These are phyloP conservation scores for Spermophilus dauricus DNA, from an alignment of 2,113 vertebrate species.

Conservation along the genomic window DNA sequence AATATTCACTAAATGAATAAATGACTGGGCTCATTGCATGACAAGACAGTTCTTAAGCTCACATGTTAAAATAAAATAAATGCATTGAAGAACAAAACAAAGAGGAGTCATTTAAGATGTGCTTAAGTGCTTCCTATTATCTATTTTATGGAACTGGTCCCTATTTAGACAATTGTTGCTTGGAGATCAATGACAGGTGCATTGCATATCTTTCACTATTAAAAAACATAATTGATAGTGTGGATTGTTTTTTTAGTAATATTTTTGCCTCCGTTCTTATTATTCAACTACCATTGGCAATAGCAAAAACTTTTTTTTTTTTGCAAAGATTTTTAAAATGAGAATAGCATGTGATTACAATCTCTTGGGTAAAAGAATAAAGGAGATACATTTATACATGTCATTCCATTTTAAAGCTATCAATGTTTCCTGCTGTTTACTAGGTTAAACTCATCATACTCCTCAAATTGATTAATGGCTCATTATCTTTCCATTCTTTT, in stretches of 20 bases:
- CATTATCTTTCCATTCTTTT: neutral
- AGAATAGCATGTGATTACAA: neutral
- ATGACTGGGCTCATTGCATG: neutral
- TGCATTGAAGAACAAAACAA: neutral
- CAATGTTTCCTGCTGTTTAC: neutral
- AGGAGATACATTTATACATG: neutral
- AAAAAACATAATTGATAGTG: neutral
- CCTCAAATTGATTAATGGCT: neutral
- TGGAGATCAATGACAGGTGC: neutral
- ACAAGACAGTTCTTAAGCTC: neutral
- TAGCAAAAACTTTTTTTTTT: neutral
- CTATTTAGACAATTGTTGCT: neutral
- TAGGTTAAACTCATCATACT: neutral
- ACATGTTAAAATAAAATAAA: conserved; percentile 2
- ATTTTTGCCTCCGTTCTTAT: neutral
- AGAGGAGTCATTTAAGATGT: neutral
- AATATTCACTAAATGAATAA: neutral
- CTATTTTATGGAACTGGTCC: neutral
- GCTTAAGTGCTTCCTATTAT: neutral
- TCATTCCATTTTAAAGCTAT: neutral
- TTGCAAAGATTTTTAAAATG: neutral
- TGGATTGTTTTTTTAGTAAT: neutral
- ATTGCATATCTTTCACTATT: neutral
- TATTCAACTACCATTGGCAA: neutral
- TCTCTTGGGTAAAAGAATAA: neutral